These are phyloP conservation scores for Drosophila guanche DNA, from an alignment of 1,140 invertebrate genomes.

Conservation along the genomic window DNA sequence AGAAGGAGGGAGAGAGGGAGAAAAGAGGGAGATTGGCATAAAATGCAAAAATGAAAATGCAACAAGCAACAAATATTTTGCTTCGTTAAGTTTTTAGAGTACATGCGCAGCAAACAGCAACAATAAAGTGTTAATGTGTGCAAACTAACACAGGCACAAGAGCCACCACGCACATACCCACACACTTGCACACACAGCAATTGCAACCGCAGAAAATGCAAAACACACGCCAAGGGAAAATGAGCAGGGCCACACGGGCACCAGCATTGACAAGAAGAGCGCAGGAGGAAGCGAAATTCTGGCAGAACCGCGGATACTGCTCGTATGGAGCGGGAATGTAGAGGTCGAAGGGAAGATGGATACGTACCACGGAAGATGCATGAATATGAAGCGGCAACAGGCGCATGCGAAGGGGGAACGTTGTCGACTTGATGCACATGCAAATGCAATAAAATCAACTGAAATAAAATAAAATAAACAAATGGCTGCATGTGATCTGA, in stretches of 20 bases:
- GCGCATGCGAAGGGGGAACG: constrained; percentile 21
- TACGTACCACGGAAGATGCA: constrained; percentile 2
- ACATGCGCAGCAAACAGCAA: constrained; percentile 62
- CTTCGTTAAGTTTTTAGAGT: constrained; percentile 77
- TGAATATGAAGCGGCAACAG: constrained; percentile 11
- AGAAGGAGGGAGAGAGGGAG: background rate
- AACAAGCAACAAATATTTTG: constrained; percentile 67
- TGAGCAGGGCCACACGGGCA: background rate
- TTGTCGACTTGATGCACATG: constrained; percentile 37
- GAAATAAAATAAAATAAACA: constrained; percentile 48
- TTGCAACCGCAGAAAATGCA: constrained; percentile 70
- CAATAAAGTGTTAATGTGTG: constrained; percentile 63
- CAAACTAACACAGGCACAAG: constrained; percentile 28
- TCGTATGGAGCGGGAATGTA: background rate
- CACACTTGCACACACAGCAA: constrained; percentile 14
- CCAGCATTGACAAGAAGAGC: constrained; percentile 19
- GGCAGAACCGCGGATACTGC: background rate
- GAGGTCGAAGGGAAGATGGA: background rate
- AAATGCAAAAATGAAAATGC: constrained; percentile 59
- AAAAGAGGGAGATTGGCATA: constrained; percentile 42
- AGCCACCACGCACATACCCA: constrained; percentile 6
- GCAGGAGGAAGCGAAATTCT: background rate
- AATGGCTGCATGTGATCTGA: constrained; percentile 7
- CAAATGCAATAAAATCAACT: constrained; percentile 64
- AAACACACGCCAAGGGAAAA: constrained; percentile 55